Evolutionary conservation across 2,888 invertebrate species (phyloP), one percentile per base, ranked within the genome.

Genomic region (Bursaphelenchus okinawaensis): DNA sequence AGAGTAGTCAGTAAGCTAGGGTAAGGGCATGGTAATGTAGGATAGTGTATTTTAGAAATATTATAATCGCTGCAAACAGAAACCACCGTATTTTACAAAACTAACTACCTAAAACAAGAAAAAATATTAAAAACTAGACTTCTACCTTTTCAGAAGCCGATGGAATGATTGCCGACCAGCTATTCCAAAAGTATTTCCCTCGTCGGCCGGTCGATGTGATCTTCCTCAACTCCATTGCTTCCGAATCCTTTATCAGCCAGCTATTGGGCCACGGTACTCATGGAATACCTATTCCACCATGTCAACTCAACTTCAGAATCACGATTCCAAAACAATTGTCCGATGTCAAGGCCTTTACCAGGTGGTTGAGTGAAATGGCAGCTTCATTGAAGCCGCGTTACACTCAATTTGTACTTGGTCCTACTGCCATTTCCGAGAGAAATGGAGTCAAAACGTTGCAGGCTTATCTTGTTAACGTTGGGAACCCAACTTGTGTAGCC

Each of bases 301-400:
- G 60, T 20, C 60, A 59, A 7, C 20, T 59, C 50, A 59, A 59
- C 60, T 22, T 59, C 23, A 50, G 51, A 20, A 12, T 59, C 16
- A 8, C 24, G 19, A 16, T 59, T 8, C 60, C 60, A 4, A n/a
- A 20, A 22, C 16, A 8, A 8, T 12, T 59, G 9, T 22, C 40
- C 12, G 51, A 26, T 20, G 50, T 50, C 12, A 20, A 50, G 9
- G 51, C 31, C 8, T 19, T 29, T 22, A n/a, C 19, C n/a, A 31
- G 28, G 16, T 59, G 60, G 60, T 52, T 59, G 22, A n/a, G 50
- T 9, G 50, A 29, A 16, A 20, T 59, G 22, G 28, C 22, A 20
- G 51, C 50, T 9, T 19, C 19, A n/a, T 40, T 19, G 7, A 59
- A 9, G 28, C 60, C 56, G 8, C 8, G 22, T 2, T 19, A 19